Evolutionary conservation across 2,888 invertebrate species (phyloP).

Genomic region (Folsomia candida): DNA sequence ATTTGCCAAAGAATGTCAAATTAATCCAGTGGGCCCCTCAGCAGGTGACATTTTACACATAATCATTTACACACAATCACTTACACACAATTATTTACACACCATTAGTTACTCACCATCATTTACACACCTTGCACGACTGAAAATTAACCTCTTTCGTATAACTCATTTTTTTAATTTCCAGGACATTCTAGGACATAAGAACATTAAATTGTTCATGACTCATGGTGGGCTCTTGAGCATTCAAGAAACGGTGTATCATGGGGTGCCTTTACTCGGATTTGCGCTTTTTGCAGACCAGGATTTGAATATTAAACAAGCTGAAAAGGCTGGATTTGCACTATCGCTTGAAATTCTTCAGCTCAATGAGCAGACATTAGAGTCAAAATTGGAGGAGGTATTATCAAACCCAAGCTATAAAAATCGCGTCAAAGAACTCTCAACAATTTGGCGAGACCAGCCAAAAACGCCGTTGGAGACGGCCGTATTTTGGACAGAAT

Average conservation of each 20-base stretch:
- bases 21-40: slow-evolving; percentile 71
- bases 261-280: slow-evolving; percentile 62
- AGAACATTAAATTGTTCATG: slow-evolving; percentile 62
- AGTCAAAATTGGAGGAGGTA: slow-evolving; percentile 17
- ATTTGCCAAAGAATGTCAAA: slow-evolving; percentile 63
- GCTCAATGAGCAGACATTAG: slow-evolving; percentile 29
- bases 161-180: too few species aligned
- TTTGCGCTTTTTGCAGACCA: slow-evolving; percentile 59
- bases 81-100: too few species aligned
- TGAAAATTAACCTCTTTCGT: too few species aligned
- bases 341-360: slow-evolving; percentile 26
- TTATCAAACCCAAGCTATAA: slow-evolving; percentile 20
- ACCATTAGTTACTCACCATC: too few species aligned
- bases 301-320: slow-evolving; percentile 60
- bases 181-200: slow-evolving; percentile 57
- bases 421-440: slow-evolving; percentile 29
- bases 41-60: too few species aligned
- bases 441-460: slow-evolving; percentile 23
- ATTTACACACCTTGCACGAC: too few species aligned
- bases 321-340: slow-evolving; percentile 59
- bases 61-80: too few species aligned
- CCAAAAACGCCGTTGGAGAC: slow-evolving; percentile 54
- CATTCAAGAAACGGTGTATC: slow-evolving; percentile 62
- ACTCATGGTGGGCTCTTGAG: slow-evolving; percentile 68
- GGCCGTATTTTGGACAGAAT: too few species aligned